Percentiles rank a stretch among this genome's conserved stretches.
phyloP scores from a whole-genome alignment of 2,888 invertebrate genomes.

The Arctia plantaginis region DNA sequence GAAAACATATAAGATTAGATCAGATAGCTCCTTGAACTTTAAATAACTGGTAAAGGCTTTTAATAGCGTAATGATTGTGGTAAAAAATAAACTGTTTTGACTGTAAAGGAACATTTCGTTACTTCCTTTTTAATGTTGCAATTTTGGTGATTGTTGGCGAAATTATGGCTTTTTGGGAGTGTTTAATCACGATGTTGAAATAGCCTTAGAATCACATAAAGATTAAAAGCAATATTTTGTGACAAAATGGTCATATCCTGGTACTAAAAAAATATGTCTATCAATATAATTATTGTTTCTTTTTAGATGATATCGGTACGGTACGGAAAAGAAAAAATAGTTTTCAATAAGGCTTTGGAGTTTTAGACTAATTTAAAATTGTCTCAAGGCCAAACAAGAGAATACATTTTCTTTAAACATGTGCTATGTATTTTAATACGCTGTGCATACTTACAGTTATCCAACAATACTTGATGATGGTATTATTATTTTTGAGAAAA shows the following conservation, averaged over 20 bases:
- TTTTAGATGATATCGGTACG: neutral
- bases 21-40: slow-evolving; percentile 49
- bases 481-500: too few relatives aligned
- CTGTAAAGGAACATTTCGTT: slow-evolving; percentile 14
- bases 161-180: slow-evolving; percentile 1
- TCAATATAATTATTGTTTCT: slow-evolving; percentile 1
- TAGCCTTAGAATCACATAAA: neutral
- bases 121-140: slow-evolving; percentile 33
- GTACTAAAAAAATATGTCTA: neutral
- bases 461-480: too few relatives aligned
- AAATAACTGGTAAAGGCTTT: slow-evolving; percentile 27
- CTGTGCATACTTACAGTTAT: too few relatives aligned
- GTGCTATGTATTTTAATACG: too few relatives aligned
- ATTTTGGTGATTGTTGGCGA: slow-evolving; percentile 11
- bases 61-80: slow-evolving; percentile 24
- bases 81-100: slow-evolving; percentile 31
- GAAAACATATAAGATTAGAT: slow-evolving; percentile 33
- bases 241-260: neutral
- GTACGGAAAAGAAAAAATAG: too few relatives aligned
- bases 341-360: neutral
- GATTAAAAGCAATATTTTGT: neutral
- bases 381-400: too few relatives aligned
- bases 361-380: too few relatives aligned
- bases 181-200: slow-evolving; percentile 3
- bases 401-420: neutral